Base-by-base conservation (phyloP, 2,113 vertebrate genomes). In the Addax nasomaculatus region DNA sequence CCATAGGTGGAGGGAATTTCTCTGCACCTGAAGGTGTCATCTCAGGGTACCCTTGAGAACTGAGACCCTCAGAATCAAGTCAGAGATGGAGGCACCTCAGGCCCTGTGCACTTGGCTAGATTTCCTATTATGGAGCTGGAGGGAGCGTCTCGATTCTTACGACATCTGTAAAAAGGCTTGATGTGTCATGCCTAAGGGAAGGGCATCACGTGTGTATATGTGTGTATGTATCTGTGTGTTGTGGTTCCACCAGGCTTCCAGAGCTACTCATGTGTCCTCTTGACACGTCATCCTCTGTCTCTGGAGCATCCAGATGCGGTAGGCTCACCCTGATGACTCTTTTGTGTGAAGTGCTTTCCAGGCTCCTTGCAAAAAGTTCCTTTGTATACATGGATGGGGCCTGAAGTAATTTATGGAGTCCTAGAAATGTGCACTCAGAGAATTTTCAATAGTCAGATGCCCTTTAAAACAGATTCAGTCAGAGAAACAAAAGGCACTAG, bases 251-350 rank as follows among this genome's bases (percentile, higher is more conserved):
- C 17, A 51, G 8, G 49, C 17, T 89, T 76, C 81, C 47, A 78
- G 85, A 81, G 64, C 53, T 11, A 25, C 16, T 53, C 21, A 6
- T 21, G 0, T 36, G 51, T 39, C 55, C 39, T 39, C 30, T 78
- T 58, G 11, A 21, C 36, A 58, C 12, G 39, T 36, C n/a, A 1
- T 8, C 21, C n/a, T 43, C 53, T 23, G 10, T 57, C 33, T 64
- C 25, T 45, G 30, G 47, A 85, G 4, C 21, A 33, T 23, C 25
- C 25, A 13, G 83, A 30, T 29, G 29, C 55, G 19, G 27, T 9
- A 60, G 55, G 57, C 17, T 33, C 9, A 5, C 23, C 0, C 21
- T 36, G 3, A 1, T 7, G 2, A 29, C 5, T 39, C 11, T 6
- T 57, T 49, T 88, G 7, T 14, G 36, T n/a, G 36, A 81, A 36